These are phyloP conservation scores for Mesocricetus auratus DNA, from an alignment of 2,113 vertebrate species.

Conservation along the genomic window DNA sequence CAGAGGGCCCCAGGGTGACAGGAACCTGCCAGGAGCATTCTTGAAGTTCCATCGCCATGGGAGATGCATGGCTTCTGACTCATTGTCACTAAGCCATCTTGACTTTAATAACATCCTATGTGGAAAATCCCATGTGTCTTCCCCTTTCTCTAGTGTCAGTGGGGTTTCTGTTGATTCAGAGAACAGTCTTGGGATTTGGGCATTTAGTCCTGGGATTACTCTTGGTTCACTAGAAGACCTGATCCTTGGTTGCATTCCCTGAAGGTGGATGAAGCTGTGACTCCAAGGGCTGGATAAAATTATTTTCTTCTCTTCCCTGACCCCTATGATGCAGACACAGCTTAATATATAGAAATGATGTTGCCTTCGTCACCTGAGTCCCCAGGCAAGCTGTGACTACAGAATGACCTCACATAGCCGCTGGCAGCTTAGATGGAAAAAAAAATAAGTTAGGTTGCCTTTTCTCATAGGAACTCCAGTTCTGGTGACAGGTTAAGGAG, in stretches of 20 bases:
- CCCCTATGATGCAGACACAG: fast-evolving
- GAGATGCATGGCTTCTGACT: not conserved
- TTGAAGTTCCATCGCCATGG: not conserved
- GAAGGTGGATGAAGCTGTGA: fast-evolving
- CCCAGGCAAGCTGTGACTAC: not conserved
- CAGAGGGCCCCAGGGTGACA: not conserved
- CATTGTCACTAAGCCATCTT: not conserved
- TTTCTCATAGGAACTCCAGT: not conserved
- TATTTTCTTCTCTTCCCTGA: not conserved
- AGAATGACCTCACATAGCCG: not conserved
- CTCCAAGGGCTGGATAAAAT: fast-evolving
- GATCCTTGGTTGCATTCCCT: not conserved
- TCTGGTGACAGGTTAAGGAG: not conserved
- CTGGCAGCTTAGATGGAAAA: not conserved
- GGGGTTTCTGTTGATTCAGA: not conserved
- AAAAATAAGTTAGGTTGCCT: not conserved
- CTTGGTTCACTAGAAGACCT: not conserved
- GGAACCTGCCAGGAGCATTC: not conserved
- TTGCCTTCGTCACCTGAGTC: not conserved
- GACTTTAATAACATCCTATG: not conserved
- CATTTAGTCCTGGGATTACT: fast-evolving
- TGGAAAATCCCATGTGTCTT: not conserved
- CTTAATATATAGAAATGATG: not conserved
- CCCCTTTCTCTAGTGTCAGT: not conserved
- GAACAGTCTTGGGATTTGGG: not conserved